Evolutionary conservation across 2,113 vertebrate species (phyloP).

Genomic region (Neotragus moschatus): DNA sequence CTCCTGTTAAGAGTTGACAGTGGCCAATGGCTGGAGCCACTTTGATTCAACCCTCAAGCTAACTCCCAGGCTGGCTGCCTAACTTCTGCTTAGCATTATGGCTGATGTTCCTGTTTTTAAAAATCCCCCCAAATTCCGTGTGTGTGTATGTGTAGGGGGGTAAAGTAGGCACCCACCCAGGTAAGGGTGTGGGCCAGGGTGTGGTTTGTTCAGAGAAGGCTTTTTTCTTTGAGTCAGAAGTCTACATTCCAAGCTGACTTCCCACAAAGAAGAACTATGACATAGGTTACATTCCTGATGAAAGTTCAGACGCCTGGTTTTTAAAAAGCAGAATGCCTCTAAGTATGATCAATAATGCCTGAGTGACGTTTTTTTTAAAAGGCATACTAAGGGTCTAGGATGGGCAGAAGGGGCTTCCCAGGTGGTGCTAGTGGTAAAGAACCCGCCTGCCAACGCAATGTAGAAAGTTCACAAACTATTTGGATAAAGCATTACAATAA

Average conservation of each 20-base stretch:
- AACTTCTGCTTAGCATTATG: neutral
- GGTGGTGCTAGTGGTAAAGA: neutral
- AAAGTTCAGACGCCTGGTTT: neutral
- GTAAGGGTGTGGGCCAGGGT: neutral
- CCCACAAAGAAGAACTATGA: neutral
- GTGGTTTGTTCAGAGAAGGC: neutral
- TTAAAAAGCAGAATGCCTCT: neutral
- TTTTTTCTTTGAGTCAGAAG: conserved; percentile 6
- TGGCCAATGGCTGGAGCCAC: neutral
- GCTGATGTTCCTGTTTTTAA: neutral
- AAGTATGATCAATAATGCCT: neutral
- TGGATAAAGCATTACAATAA: neutral
- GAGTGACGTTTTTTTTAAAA: neutral
- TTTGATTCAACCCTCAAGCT: neutral
- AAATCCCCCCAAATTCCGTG: neutral
- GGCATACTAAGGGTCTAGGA: neutral
- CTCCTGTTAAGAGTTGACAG: neutral
- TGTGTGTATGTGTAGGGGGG: neutral
- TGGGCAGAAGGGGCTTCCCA: neutral
- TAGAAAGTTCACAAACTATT: neutral
- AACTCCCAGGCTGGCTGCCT: neutral
- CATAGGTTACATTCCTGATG: neutral
- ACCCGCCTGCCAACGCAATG: neutral
- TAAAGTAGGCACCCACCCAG: neutral
- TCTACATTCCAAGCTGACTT: conserved; percentile 4